Base-by-base conservation (phyloP, 2,888 invertebrate genomes). In the Trachelus tabidus region DNA sequence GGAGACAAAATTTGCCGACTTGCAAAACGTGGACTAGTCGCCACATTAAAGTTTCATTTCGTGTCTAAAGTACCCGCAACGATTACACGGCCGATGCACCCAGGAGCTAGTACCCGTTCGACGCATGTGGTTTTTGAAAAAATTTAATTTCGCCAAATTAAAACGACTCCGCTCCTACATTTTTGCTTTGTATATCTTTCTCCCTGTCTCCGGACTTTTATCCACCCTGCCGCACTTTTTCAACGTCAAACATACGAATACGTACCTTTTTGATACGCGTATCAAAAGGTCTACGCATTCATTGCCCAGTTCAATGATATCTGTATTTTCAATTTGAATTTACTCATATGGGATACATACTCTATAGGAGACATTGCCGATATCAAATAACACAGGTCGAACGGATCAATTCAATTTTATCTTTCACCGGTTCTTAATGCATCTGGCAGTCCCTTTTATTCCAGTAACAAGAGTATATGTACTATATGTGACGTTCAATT, bases 71-170 rank as follows among this genome's bases (percentile, higher is more conserved):
- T 80, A 81, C 81, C 82, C 77, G 56, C 80, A 83, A 86, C 83
- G 83, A 86, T 86, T 85, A 86, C 82, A 83, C 83, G 83, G 77
- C 77, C 79, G 81, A 84, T 69, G 79, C 80, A 75, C 78, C 31
- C 76, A 73, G 75, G 35, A 33, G 11, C 68, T 33, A 12, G 6
- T 30, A 1, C 73, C 15, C 15, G 23, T 56, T 56, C 56, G 56
- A 56, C 56, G 23, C 23, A 9, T 56, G 56, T 56, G 56, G 56
- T 56, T 56, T 40, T 71, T 37, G 56, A 35, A 69, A 79, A 81
- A 79, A 77, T 81, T 81, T 79, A 78, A 79, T 79, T 78, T 77
- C 37, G 76, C 73, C 37, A 68, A 79, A 81, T 81, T 79, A 78
- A 79, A 79, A 76, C 77, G 68, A 34, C 30, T 34, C 6, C 11